Conservation (phyloP, 2,113 vertebrate species). For the Cygnus atratus region DNA sequence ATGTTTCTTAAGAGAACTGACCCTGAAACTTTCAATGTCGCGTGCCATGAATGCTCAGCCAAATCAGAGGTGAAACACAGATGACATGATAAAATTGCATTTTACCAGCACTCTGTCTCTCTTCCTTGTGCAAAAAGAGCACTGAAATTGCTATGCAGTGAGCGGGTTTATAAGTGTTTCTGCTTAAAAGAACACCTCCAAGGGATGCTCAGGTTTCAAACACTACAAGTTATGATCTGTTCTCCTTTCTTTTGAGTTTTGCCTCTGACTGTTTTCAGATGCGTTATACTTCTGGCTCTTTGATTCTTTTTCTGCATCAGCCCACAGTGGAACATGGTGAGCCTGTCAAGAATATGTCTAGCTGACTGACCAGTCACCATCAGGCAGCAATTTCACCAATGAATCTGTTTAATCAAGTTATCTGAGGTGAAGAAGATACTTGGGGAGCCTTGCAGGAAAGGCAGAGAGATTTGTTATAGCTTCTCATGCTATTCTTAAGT, state of each 20-base stretch:
- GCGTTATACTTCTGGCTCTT: background rate
- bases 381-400: slow-evolving; percentile 15
- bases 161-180: background rate
- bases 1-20: background rate
- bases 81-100: background rate
- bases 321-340: background rate
- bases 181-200: background rate
- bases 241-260: background rate
- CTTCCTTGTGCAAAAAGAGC: background rate
- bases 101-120: background rate
- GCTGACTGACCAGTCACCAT: background rate
- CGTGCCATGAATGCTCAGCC: background rate
- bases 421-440: background rate
- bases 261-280: background rate
- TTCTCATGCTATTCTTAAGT: background rate
- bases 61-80: background rate
- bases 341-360: background rate
- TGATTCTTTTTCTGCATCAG: background rate
- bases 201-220: background rate
- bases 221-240: background rate
- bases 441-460: background rate
- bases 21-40: background rate
- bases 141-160: background rate
- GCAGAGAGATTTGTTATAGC: background rate
- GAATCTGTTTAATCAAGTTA: slow-evolving; percentile 34